A percentile compares a stretch with the other conserved stretches of the same genome.
These are phyloP conservation scores for Saguinus midas DNA, from an alignment of 2,113 vertebrate species.

Conservation along the genomic window DNA sequence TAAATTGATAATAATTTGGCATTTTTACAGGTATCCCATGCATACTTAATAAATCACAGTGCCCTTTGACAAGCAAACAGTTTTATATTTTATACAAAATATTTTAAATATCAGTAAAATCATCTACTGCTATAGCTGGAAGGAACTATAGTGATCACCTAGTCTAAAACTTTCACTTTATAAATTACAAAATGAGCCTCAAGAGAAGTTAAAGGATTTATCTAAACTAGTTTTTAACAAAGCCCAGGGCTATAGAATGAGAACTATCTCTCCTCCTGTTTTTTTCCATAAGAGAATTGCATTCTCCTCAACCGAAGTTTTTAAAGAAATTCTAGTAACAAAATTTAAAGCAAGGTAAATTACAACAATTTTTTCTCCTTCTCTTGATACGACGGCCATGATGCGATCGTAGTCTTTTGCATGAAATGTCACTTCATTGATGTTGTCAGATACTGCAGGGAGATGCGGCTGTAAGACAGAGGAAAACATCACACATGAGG, in stretches of 20 bases:
- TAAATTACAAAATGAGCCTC: background rate
- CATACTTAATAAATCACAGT: background rate
- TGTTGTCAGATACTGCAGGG: slow-evolving; percentile 91
- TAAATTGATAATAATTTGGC: background rate
- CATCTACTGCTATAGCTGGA: background rate
- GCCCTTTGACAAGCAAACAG: background rate
- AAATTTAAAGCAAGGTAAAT: slow-evolving; percentile 46
- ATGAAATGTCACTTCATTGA: slow-evolving; percentile 90
- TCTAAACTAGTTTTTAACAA: background rate
- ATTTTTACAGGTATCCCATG: background rate
- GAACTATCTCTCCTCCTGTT: background rate
- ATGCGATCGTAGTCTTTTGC: slow-evolving; percentile 90
- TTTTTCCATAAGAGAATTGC: background rate
- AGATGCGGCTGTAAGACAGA: slow-evolving; percentile 86
- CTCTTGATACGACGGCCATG: slow-evolving; percentile 88
- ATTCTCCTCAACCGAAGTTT: background rate
- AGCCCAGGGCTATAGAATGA: background rate
- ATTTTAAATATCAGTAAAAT: background rate
- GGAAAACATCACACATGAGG: background rate
- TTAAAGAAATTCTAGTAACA: slow-evolving; percentile 26
- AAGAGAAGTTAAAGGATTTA: background rate
- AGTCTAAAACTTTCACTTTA: background rate
- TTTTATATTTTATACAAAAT: background rate
- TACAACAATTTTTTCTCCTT: slow-evolving; percentile 91
- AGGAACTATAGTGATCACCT: background rate